A percentile compares a stretch with the other conserved stretches of the same genome.
Conservation (phyloP, 1,140 invertebrate genomes). For the fruit fly (Drosophila melanogaster) region DNA sequence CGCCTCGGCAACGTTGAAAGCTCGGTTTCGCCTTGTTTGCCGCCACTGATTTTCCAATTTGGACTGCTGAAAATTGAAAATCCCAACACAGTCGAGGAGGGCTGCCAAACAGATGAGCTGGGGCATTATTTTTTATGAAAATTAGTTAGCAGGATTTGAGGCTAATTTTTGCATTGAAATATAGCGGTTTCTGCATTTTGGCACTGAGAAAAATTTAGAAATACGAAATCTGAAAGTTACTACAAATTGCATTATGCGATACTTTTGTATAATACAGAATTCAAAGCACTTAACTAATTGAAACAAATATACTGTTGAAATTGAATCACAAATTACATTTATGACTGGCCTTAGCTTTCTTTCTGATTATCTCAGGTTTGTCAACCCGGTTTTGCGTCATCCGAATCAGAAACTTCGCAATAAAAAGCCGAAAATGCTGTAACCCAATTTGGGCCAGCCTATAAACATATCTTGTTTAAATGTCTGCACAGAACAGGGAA, state of each 20-base stretch:
- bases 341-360: background rate
- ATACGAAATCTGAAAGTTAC: background rate
- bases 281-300: too few relatives aligned
- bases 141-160: slow-evolving; percentile 42
- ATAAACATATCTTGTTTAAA: slow-evolving; percentile 54
- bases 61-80: slow-evolving; percentile 50
- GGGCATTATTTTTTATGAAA: slow-evolving; percentile 60
- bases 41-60: slow-evolving; percentile 53
- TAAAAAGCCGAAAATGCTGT: slow-evolving; percentile 37
- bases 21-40: slow-evolving; percentile 19
- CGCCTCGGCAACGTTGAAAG: slow-evolving; percentile 27
- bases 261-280: too few relatives aligned
- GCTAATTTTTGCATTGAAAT: slow-evolving; percentile 45
- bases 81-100: slow-evolving; percentile 1
- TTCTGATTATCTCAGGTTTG: slow-evolving; percentile 15
- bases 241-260: too few relatives aligned
- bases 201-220: too few relatives aligned
- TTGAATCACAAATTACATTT: background rate
- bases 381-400: slow-evolving; percentile 23
- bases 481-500: slow-evolving; percentile 16
- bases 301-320: background rate
- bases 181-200: background rate
- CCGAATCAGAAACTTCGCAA: background rate
- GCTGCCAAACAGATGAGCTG: slow-evolving; percentile 16
- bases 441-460: slow-evolving; percentile 45